A percentile compares a stretch with the other conserved stretches of the same genome.
phyloP scores from a whole-genome alignment of 2,797 vertebrate species.

The Cynopterus sphinx region DNA sequence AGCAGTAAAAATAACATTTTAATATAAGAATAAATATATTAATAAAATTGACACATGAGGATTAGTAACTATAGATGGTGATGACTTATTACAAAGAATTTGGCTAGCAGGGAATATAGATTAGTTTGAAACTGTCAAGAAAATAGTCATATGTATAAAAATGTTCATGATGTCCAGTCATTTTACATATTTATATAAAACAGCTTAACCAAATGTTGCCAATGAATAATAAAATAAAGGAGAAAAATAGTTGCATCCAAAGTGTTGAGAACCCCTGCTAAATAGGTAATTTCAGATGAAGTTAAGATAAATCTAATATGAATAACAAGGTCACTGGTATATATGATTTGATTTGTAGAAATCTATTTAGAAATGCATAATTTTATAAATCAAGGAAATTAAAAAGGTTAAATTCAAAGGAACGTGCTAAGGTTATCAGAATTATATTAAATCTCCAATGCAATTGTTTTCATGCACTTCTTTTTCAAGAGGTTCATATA shows the following conservation, averaged over 20 bases:
- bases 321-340: neutral
- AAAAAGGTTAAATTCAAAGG: neutral
- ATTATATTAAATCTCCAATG: neutral
- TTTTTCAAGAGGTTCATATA: neutral
- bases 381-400: neutral
- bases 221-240: neutral
- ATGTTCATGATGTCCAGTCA: neutral
- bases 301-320: neutral
- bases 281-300: conserved; percentile 15
- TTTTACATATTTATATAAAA: neutral
- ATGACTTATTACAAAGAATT: neutral
- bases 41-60: neutral
- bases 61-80: neutral
- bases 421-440: neutral
- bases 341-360: conserved; percentile 17
- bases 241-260: conserved; percentile 1
- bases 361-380: neutral
- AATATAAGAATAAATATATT: neutral
- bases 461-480: neutral
- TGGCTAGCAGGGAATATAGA: neutral
- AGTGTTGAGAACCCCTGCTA: neutral
- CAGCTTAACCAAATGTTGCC: neutral
- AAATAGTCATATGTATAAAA: neutral
- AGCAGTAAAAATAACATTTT: neutral
- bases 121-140: neutral